Evolutionary conservation across 2,113 vertebrate genomes (phyloP).

Genomic region (Mustela lutreola): DNA sequence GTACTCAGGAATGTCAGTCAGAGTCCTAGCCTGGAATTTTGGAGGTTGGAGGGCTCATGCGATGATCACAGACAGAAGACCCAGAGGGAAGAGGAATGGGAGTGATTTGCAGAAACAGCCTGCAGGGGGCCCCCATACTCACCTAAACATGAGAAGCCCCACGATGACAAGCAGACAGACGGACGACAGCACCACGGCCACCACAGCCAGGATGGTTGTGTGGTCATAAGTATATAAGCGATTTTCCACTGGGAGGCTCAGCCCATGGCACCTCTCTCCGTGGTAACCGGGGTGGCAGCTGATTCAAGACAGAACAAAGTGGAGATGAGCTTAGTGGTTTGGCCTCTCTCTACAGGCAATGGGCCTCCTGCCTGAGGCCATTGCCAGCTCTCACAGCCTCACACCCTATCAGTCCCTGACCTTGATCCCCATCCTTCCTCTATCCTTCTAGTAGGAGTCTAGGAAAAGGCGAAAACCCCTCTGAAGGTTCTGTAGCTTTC

Average conservation of each 20-base stretch:
- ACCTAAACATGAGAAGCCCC: slow-evolving; percentile 96
- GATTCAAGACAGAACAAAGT: background rate
- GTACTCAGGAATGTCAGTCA: background rate
- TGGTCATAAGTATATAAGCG: slow-evolving; percentile 91
- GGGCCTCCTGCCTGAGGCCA: background rate
- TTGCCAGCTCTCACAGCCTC: background rate
- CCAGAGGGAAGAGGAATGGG: background rate
- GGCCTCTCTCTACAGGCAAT: background rate
- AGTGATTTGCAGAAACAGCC: background rate
- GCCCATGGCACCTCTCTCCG: slow-evolving; percentile 93
- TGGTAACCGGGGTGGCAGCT: slow-evolving; percentile 93
- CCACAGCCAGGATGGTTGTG: slow-evolving; percentile 94
- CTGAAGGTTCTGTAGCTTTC: background rate
- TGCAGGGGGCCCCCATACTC: slow-evolving; percentile 39
- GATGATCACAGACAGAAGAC: background rate
- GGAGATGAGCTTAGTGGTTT: background rate
- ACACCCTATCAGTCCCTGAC: background rate
- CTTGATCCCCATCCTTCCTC: background rate
- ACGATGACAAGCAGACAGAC: slow-evolving; percentile 95
- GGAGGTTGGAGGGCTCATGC: background rate
- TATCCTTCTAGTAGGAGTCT: background rate
- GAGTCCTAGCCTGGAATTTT: background rate
- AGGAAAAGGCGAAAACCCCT: background rate
- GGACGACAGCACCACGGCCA: slow-evolving; percentile 95
- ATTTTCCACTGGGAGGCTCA: slow-evolving; percentile 91